These are phyloP conservation scores for Megaptera novaeangliae DNA, from an alignment of 2,113 vertebrate genomes.

Conservation along the genomic window DNA sequence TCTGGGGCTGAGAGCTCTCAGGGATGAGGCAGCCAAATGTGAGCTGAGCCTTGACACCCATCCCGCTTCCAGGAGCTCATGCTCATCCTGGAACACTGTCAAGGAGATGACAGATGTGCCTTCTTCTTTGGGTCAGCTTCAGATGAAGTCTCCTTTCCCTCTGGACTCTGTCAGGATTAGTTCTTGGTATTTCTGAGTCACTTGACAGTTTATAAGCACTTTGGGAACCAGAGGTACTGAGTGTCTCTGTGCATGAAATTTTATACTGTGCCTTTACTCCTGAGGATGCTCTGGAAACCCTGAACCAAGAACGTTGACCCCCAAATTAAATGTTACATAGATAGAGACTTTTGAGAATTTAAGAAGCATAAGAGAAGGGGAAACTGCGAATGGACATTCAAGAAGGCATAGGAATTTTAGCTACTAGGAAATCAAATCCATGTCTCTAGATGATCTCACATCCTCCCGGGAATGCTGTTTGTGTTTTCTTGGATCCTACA, in stretches of 20 bases:
- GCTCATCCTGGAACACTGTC: neutral
- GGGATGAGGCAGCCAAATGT: neutral
- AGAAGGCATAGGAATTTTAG: neutral
- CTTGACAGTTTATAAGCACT: neutral
- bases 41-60: neutral
- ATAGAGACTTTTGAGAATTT: neutral
- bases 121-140: neutral
- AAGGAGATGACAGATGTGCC: neutral
- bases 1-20: neutral
- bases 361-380: neutral
- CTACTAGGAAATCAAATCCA: neutral
- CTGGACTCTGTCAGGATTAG: neutral
- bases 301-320: neutral
- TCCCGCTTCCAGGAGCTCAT: neutral
- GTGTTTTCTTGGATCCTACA: neutral
- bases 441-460: neutral
- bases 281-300: neutral
- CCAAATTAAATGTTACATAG: neutral
- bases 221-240: neutral
- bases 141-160: neutral
- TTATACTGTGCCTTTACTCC: neutral
- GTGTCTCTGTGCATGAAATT: neutral
- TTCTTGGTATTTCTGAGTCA: slow-evolving; percentile 38
- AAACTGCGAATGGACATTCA: neutral
- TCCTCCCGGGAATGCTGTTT: neutral